Percentiles rank a stretch among this genome's conserved stretches.
Evolutionary conservation across 2,113 vertebrate species (phyloP).

Genomic region (Etheostoma spectabile): DNA sequence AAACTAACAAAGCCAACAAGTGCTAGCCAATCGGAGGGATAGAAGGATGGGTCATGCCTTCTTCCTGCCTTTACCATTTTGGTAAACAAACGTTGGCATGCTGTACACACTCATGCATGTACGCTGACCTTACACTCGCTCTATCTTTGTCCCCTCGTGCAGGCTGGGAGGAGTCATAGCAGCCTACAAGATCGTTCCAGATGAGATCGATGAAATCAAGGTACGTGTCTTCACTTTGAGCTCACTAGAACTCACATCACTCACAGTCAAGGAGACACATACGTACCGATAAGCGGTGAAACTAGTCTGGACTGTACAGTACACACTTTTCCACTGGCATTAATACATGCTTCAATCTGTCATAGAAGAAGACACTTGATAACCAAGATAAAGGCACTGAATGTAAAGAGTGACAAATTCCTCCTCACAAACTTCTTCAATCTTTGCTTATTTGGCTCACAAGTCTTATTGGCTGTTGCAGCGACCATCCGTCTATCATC

Average conservation of each 20-base stretch:
- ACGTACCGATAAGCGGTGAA: too few species aligned
- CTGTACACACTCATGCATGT: background rate
- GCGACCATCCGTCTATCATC: background rate
- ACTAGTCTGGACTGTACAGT: background rate
- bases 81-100: too few species aligned
- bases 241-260: background rate
- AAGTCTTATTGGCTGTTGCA: background rate
- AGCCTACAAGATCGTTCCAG: slow-evolving; percentile 98
- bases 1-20: too few species aligned
- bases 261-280: background rate
- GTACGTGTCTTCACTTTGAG: slow-evolving; percentile 75
- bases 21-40: too few species aligned
- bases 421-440: background rate
- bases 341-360: background rate
- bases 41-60: too few species aligned
- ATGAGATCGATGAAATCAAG: slow-evolving; percentile 99
- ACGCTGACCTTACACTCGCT: slow-evolving; percentile 4
- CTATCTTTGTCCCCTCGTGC: slow-evolving; percentile 67
- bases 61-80: too few species aligned
- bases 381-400: background rate
- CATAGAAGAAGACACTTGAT: background rate
- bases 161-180: slow-evolving; percentile 97
- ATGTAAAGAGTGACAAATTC: background rate
- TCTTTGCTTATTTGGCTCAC: background rate
- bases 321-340: background rate